Conservation (phyloP, 2,113 vertebrate genomes). For the Cisticola juncidis region DNA sequence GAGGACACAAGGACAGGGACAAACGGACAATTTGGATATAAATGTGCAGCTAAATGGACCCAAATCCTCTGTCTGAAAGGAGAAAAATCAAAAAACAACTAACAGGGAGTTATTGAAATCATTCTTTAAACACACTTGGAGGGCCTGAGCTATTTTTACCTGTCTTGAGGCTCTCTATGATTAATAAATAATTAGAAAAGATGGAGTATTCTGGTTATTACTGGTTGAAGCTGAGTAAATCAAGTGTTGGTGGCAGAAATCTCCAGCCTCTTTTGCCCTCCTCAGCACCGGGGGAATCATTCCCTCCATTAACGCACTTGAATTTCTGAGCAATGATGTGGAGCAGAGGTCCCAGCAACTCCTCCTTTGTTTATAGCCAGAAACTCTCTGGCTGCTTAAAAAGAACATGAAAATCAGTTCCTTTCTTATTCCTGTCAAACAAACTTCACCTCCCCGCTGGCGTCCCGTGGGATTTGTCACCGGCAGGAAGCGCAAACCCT, state of each 20-base stretch:
- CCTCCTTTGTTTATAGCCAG: slow-evolving; percentile 56
- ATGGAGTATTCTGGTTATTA: not conserved
- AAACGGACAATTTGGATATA: not conserved
- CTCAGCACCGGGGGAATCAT: not conserved
- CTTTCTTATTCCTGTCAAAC: slow-evolving; percentile 61
- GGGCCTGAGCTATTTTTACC: not conserved
- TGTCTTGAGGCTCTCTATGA: not conserved
- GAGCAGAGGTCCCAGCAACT: not conserved
- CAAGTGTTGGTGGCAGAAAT: not conserved
- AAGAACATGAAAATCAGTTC: slow-evolving; percentile 43
- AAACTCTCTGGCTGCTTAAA: slow-evolving; percentile 40
- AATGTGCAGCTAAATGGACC: not conserved
- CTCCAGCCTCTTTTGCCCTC: not conserved
- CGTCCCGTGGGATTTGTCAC: slow-evolving; percentile 52
- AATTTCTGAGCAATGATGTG: not conserved
- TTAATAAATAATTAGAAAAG: not conserved
- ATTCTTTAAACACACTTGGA: not conserved
- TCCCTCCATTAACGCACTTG: not conserved
- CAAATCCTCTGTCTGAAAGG: not conserved
- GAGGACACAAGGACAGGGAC: not conserved
- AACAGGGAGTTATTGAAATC: not conserved
- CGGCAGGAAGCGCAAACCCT: slow-evolving; percentile 61
- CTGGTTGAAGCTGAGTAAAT: not conserved
- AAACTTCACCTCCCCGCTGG: slow-evolving; percentile 47
- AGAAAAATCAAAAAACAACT: not conserved